These are phyloP conservation scores for Diorhabda sublineata DNA, from an alignment of 1,140 invertebrate species.

Conservation along the genomic window DNA sequence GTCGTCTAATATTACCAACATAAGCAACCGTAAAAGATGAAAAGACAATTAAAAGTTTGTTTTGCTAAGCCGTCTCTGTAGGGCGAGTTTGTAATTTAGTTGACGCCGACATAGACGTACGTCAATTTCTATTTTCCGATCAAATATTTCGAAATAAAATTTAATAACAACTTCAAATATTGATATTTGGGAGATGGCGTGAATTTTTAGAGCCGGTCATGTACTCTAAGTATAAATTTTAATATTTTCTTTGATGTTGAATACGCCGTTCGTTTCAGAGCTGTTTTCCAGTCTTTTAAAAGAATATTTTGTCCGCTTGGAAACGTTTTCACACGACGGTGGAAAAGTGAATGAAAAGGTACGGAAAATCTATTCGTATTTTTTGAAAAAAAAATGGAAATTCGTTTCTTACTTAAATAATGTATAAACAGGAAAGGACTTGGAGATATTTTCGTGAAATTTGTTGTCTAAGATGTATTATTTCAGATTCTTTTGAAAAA, in stretches of 20 bases:
- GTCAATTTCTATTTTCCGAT: no score
- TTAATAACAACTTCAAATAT: no score
- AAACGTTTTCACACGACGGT: neutral
- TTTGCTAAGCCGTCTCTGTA: no score
- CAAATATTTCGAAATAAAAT: no score
- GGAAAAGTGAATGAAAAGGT: neutral
- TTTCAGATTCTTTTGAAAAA: no score
- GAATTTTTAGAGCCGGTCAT: neutral
- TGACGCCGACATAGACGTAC: no score
- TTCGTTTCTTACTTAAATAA: neutral
- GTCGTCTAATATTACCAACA: conserved; percentile 18
- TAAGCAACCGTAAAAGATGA: conserved; percentile 6
- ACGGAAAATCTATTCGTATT: conserved; percentile 1
- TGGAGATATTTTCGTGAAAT: no score
- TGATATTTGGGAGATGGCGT: neutral
- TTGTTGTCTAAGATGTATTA: no score
- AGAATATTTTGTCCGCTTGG: neutral
- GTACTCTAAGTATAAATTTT: conserved; percentile 1
- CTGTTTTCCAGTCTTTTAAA: neutral
- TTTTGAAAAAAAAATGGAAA: neutral
- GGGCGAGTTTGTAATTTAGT: no score
- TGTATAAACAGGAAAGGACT: neutral
- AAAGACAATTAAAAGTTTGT: conserved; percentile 16
- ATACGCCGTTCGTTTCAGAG: neutral
- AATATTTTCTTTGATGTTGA: neutral